Evolutionary conservation across 2,797 vertebrate species (phyloP).

Genomic region (Anguilla marmorata): DNA sequence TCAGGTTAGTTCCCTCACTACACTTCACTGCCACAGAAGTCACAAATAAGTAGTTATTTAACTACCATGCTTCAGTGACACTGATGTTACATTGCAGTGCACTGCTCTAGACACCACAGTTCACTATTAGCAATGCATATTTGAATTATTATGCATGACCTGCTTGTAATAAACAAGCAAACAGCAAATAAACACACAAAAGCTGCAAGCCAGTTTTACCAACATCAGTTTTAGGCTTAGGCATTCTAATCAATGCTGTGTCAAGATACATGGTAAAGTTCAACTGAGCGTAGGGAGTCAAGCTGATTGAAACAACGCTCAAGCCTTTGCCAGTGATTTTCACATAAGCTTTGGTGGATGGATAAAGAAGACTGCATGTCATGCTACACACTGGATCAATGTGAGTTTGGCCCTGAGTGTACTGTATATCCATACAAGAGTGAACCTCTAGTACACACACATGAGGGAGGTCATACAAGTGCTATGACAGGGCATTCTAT

Average conservation of each 20-base stretch:
- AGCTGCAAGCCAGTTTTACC: neutral
- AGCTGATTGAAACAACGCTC: neutral
- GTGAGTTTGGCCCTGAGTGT: neutral
- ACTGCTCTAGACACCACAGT: neutral
- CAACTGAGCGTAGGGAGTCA: conserved; percentile 31
- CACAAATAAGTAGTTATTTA: neutral
- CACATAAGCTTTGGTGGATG: conserved; percentile 43
- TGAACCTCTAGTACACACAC: neutral
- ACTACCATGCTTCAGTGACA: neutral
- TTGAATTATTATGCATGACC: neutral
- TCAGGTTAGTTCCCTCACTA: neutral
- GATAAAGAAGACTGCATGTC: conserved; percentile 25
- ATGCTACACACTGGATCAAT: neutral
- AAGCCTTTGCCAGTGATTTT: conserved; percentile 32
- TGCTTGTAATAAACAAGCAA: neutral
- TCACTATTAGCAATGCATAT: neutral
- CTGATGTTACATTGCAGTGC: neutral
- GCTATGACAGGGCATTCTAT: neutral
- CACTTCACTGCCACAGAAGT: neutral
- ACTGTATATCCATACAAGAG: neutral
- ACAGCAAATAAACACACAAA: neutral
- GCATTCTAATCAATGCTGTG: neutral
- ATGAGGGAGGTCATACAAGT: neutral
- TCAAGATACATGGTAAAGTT: conserved; percentile 3
- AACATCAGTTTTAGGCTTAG: neutral